Base-by-base conservation (phyloP, 2,888 invertebrate genomes). In the Drosophila borborema region DNA sequence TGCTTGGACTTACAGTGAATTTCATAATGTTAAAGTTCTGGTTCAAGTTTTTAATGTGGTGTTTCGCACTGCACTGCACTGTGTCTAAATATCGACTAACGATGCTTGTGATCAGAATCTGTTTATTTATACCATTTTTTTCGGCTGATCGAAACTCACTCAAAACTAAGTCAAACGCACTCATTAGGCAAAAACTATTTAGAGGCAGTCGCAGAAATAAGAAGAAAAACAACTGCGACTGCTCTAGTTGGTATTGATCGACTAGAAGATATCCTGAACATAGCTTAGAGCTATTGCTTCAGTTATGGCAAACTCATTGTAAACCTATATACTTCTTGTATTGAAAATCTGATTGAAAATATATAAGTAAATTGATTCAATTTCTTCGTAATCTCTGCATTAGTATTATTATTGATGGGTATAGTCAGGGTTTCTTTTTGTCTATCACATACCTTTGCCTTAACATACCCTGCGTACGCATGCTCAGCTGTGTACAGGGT, bases 101-200 rank as follows among this genome's bases (percentile, higher is more conserved):
- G 62, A 56, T 63, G 46, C 61, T 73, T 66, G 66, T 64, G 31
- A 54, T 23, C 68, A 84, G 84, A 86, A 81, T 82, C 60, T 62
- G 76, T 73, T 74, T 89, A 89, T 90, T 89, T 89, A 89, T 89
- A 89, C 82, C 12, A 56, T 74, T 72, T 31, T 28, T 16, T 31
- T 38, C 65, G 61, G 49, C 63, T 65, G 49, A 40, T 55, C 40
- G 68, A 74, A 82, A 81, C 86, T 69, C 85, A 83, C 84, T 81
- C 77, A 73, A 83, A 81, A 73, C 80, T 73, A 84, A 84, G 71
- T 77, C 87, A 70, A 74, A 73, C 77, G 89, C 81, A 80, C 82
- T 78, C 80, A 89, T 85, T 83, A 82, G 87, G 76, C 77, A 72
- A 75, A 87, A 81, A 66, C 62, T 76, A 80, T 82, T 85, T 82